These are phyloP conservation scores for Halictus rubicundus DNA, from an alignment of 1,140 invertebrate genomes.

Conservation along the genomic window DNA sequence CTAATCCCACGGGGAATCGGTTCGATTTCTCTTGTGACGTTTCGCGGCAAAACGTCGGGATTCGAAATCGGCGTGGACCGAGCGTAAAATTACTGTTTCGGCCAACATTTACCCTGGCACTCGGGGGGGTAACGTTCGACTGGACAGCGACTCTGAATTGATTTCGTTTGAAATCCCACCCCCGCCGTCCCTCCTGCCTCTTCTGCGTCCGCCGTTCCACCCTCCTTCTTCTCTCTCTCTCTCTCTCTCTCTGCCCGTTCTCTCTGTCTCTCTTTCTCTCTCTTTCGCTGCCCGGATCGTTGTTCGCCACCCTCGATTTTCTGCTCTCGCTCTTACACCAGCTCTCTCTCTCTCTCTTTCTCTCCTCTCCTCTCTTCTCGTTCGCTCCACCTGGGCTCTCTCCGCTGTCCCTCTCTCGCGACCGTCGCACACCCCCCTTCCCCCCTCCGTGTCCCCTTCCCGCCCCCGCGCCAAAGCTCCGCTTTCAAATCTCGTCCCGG, in stretches of 20 bases:
- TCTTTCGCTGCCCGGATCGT: slow-evolving; percentile 24
- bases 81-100: slow-evolving; percentile 79
- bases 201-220: slow-evolving; percentile 53
- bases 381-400: background rate
- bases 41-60: slow-evolving; percentile 74
- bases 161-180: slow-evolving; percentile 78
- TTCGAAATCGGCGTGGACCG: slow-evolving; percentile 63
- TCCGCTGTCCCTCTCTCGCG: too few species aligned
- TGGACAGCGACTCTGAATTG: slow-evolving; percentile 78
- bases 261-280: slow-evolving; percentile 28
- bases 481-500: slow-evolving; percentile 58
- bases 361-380: slow-evolving; percentile 19
- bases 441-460: slow-evolving; percentile 15
- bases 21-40: slow-evolving; percentile 69
- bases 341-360: slow-evolving; percentile 28
- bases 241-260: slow-evolving; percentile 32
- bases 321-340: slow-evolving; percentile 43
- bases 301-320: slow-evolving; percentile 48
- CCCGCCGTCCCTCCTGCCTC: slow-evolving; percentile 61
- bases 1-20: slow-evolving; percentile 54
- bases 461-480: slow-evolving; percentile 4
- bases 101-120: slow-evolving; percentile 76
- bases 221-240: slow-evolving; percentile 45
- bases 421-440: slow-evolving; percentile 27
- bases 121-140: slow-evolving; percentile 73